Evolutionary conservation across 2,888 invertebrate species (phyloP), one percentile per base, ranked within the genome.

Genomic region (Chaetogeoica ovagalla): DNA sequence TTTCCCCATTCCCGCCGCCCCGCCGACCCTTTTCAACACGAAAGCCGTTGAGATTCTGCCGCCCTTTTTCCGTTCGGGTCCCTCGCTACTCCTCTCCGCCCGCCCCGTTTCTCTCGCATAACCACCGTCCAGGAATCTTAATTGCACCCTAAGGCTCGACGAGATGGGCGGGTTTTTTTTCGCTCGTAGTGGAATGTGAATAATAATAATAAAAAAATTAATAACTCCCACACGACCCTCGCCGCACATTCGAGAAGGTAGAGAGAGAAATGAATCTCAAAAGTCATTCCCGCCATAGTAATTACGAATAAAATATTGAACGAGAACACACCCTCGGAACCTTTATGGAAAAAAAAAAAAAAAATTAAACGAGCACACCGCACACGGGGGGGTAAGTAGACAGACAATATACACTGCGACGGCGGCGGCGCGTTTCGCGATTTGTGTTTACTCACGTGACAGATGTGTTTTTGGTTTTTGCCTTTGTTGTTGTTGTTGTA

Each of bases 221-320:
- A 79, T 79, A 70, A 79, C 79, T 79, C 13, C 21, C n/a, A 77
- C 48, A 79, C 23, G 39, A 79, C 55, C 79, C 79, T 79, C 62
- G 63, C 48, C 62, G 63, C 48, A 63, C 70, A 62, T 55, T n/a
- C 15, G 55, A 48, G 55, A 60, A 30, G 30, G 30, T 43, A 65
- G 23, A 55, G 69, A 63, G 37, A 23, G 23, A 70, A 79, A 77
- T 39, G 37, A 77, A 77, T 70, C 62, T 79, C 63, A 70, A 79
- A 69, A 79, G 79, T 79, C 71, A 79, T 79, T 79, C 79, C 63
- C 39, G 63, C 55, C 63, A 55, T 65, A 71, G 71, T 71, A 79
- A 79, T 79, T 79, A 79, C 57, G 62, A 71, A 79, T 79, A 79
- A 79, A 70, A 70, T 79, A 79, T 79, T 79, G 63, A 79, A 79